These are phyloP conservation scores for Thereva unica DNA, from an alignment of 2,888 invertebrate genomes.

Conservation along the genomic window DNA sequence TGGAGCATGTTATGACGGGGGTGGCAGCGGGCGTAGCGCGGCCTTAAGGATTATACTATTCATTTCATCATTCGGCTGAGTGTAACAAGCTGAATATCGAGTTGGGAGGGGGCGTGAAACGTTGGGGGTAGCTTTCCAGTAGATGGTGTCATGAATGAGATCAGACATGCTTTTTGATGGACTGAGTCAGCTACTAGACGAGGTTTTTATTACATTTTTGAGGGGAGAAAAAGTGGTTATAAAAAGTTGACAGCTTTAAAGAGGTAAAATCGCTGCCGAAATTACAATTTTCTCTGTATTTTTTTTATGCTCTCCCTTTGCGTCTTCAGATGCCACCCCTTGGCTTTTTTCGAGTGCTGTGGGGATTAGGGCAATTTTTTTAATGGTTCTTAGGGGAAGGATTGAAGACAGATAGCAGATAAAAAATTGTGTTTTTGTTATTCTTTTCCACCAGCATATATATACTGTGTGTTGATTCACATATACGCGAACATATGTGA, in stretches of 20 bases:
- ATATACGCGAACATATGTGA: too few species aligned
- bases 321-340: too few species aligned
- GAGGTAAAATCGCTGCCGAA: slow-evolving; percentile 32
- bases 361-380: slow-evolving; percentile 31
- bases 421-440: too few species aligned
- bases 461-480: too few species aligned
- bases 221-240: slow-evolving; percentile 13
- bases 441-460: too few species aligned
- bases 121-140: slow-evolving; percentile 4
- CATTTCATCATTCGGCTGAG: too few species aligned
- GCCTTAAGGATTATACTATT: too few species aligned
- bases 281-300: slow-evolving; percentile 24
- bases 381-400: slow-evolving; percentile 22
- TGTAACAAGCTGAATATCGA: too few species aligned
- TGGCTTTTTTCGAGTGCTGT: slow-evolving; percentile 22
- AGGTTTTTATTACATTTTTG: slow-evolving; percentile 28
- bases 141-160: slow-evolving; percentile 34
- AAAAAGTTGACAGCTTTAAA: slow-evolving; percentile 34
- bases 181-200: slow-evolving; percentile 33
- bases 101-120: too few species aligned
- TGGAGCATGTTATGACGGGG: too few species aligned
- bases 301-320: background rate
- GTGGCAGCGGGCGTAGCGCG: too few species aligned
- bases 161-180: slow-evolving; percentile 31
- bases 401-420: too few species aligned